Evolutionary conservation across 2,113 vertebrate species (phyloP), one percentile per base, ranked within the genome.

Genomic region (Glaucidium brasilianum): DNA sequence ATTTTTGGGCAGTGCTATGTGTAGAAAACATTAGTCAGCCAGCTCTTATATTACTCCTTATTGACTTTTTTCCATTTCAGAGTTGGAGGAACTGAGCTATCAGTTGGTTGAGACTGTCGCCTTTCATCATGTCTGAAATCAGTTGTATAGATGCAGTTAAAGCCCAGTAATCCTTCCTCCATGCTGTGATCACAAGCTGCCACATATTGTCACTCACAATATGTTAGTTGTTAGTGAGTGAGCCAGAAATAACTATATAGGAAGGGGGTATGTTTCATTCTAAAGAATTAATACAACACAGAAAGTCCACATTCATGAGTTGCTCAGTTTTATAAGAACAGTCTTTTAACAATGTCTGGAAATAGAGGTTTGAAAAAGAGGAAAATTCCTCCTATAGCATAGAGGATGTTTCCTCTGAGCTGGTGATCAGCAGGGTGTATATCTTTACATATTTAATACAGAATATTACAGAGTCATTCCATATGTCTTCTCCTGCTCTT

Each of bases 401-500:
- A 62, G 35, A 85, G 85, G 34, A 41, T 15, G 20, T 2, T 26
- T 72, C 23, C 53, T 52, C 64, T 78, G 43, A 67, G 29, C 32
- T 85, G 49, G 18, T 85, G 35, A 59, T 79, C 39, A 68, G 37
- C 20, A 82, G 30, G 18, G 7, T 41, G 14, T 74, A 9, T 68
- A 17, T 49, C 73, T 88, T 45, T 43, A 82, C 12, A 4, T 81
- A 32, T 13, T 90, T 80, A 75, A 49, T 39, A n/a, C 16, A 77
- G 34, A 60, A 71, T 39, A 9, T 53, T 82, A 29, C 5, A 52
- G 37, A 85, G 49, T 75, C 45, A 56, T 78, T 94, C 52, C 58
- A 56, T 53, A 8, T 76, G 45, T 91, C 96, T 95, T 97, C 72
- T 97, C 86, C 93, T 98, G 81, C 97, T 97, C 92, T 92, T 89